These are phyloP conservation scores for Marisa cornuarietis DNA, from an alignment of 1,140 invertebrate species.

Conservation along the genomic window DNA sequence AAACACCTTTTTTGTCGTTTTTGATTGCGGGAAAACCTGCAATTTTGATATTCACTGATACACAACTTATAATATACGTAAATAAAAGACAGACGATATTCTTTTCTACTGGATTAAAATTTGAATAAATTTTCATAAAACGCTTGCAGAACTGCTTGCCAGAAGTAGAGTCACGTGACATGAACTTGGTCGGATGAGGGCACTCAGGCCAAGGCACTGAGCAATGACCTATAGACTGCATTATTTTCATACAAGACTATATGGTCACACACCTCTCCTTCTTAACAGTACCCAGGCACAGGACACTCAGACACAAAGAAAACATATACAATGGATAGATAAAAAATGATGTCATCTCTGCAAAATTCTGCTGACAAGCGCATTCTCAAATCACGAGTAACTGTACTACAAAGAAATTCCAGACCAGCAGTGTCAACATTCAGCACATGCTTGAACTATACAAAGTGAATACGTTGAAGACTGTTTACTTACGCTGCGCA, in stretches of 20 bases:
- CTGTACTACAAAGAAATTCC: conserved; percentile 24
- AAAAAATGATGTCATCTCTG: neutral
- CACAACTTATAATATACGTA: no score
- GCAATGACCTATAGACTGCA: no score
- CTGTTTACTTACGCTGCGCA: conserved; percentile 24
- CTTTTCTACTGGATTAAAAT: neutral
- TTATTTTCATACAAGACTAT: no score
- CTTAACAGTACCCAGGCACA: no score
- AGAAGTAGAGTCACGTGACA: conserved; percentile 18
- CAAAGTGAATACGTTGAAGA: neutral
- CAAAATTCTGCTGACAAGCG: conserved; percentile 14
- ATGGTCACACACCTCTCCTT: no score
- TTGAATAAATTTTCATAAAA: conserved; percentile 28
- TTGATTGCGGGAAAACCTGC: no score
- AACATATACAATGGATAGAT: neutral
- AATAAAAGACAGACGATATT: no score
- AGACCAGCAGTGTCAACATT: conserved; percentile 17
- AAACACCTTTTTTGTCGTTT: no score
- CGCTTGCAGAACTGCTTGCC: conserved; percentile 3
- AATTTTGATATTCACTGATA: no score
- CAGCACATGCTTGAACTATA: conserved; percentile 15
- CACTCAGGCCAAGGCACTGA: conserved; percentile 17
- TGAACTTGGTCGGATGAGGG: conserved; percentile 25
- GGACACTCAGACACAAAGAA: no score
- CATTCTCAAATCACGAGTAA: conserved; percentile 13